A percentile compares a stretch with the other conserved stretches of the same genome.
These are phyloP conservation scores for Eufriesea mexicana DNA, from an alignment of 1,140 invertebrate species.

Conservation along the genomic window DNA sequence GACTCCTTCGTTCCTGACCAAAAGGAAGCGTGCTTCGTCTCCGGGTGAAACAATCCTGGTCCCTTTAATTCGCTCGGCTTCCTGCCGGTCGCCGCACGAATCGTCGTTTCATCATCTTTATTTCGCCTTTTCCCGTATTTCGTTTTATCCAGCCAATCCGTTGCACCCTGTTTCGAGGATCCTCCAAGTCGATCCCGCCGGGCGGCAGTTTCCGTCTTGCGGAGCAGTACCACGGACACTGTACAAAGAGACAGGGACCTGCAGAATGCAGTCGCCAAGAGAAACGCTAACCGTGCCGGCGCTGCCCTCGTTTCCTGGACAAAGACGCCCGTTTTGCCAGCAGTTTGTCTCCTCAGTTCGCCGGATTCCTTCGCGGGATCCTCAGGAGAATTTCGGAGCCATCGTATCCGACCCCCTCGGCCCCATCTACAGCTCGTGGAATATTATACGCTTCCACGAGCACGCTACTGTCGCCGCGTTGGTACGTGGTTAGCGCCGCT, in stretches of 20 bases:
- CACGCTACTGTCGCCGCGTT: neutral
- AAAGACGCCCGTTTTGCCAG: constrained; percentile 67
- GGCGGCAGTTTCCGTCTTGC: constrained; percentile 46
- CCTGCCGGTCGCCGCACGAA: neutral
- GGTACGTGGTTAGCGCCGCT: neutral
- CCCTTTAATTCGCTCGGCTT: constrained; percentile 30
- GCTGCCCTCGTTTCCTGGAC: constrained; percentile 70
- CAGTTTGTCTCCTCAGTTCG: constrained; percentile 41
- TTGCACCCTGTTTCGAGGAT: constrained; percentile 17
- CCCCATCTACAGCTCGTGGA: neutral
- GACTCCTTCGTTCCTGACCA: neutral
- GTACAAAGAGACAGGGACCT: constrained; percentile 43
- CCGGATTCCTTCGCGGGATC: constrained; percentile 47
- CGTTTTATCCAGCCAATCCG: constrained; percentile 18
- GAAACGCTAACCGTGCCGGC: constrained; percentile 56
- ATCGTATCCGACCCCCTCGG: constrained; percentile 1
- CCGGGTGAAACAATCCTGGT: constrained; percentile 10
- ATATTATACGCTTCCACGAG: constrained; percentile 14
- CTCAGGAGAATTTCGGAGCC: constrained; percentile 29
- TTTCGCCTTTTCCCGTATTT: constrained; percentile 25
- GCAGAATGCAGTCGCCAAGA: constrained; percentile 43
- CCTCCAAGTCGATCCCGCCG: constrained; percentile 28
- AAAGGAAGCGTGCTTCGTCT: constrained; percentile 18
- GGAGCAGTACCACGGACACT: constrained; percentile 34
- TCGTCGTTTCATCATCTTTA: constrained; percentile 19